Base-by-base conservation (phyloP, 2,888 invertebrate species). In the Agrotis ipsilon region DNA sequence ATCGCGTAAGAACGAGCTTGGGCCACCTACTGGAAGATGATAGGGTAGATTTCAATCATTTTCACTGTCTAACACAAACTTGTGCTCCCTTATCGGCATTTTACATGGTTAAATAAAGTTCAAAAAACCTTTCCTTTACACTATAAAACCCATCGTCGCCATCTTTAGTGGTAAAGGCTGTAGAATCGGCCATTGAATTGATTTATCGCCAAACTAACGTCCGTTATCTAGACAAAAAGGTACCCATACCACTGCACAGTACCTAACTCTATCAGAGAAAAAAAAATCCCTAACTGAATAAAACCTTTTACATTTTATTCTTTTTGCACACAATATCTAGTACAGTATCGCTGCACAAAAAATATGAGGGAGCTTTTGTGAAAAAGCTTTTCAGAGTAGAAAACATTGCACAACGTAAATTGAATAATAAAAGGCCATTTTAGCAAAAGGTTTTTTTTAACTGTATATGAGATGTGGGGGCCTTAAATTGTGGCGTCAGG, bases 291-390 rank as follows among this genome's bases (percentile, higher is more conserved):
- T 65, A 72, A 72, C 61, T n/a, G 54, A 68, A 81, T 67, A 61
- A 72, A 79, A 77, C 54, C 46, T 59, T 75, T 66, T 19, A 62
- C 60, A 27, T 60, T 76, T 76, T 67, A 60, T 62, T 61, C 21
- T 67, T 71, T 76, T 72, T 64, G 27, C 49, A 21, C 43, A 18
- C 18, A 61, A 62, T 75, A 64, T 65, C 46, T 51, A 64, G 39
- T 24, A 27, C 65, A 51, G 58, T 49, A 52, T 21, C 24, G 55
- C 39, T 43, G 55, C 60, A 75, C 58, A 58, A 80, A 73, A 78
- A 75, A 80, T 51, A 72, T 62, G 58, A 48, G 46, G 19, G 51
- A 52, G 68, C 49, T 81, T 79, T 81, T 77, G 72, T 80, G 67
- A 72, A 79, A 80, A 76, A 67, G 63, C 61, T 81, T 76, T 76